These are phyloP conservation scores for Zoanthus solanderi DNA, from an alignment of 92 coral and sea anemone species.

Conservation along the genomic window DNA sequence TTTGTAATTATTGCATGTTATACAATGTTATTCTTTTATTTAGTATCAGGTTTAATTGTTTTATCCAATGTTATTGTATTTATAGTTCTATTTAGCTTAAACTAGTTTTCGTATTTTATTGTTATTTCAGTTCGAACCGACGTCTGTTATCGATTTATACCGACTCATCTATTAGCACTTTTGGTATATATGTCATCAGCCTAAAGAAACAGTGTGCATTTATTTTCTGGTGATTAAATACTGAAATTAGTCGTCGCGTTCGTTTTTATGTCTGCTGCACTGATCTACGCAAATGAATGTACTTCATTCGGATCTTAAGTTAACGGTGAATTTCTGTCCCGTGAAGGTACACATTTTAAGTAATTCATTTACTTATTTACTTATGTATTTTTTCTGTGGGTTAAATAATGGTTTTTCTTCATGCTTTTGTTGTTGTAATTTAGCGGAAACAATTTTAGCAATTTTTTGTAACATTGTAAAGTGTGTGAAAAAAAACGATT, in stretches of 20 bases:
- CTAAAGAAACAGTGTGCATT: constrained; percentile 15
- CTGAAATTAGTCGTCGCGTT: constrained; percentile 27
- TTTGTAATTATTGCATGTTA: constrained; percentile 1
- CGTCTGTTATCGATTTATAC: background rate
- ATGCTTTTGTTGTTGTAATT: no score
- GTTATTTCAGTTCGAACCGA: constrained; percentile 19
- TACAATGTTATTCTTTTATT: background rate
- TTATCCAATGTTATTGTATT: constrained; percentile 16
- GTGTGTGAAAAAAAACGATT: no score
- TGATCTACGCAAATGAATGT: constrained; percentile 12
- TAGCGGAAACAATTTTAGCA: no score
- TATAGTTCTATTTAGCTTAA: background rate
- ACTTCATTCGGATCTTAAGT: constrained; percentile 5
- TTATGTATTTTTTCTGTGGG: no score
- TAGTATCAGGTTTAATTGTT: constrained; percentile 17
- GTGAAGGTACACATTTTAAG: no score
- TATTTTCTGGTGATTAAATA: constrained; percentile 17
- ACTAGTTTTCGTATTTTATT: constrained; percentile 4
- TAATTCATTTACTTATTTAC: no score
- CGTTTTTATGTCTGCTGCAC: constrained; percentile 21
- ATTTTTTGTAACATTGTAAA: no score
- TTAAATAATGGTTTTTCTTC: no score
- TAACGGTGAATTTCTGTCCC: constrained; percentile 1
- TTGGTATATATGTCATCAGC: constrained; percentile 8
- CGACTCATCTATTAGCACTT: constrained; percentile 9